These are phyloP conservation scores for Metopolophium dirhodum DNA, from an alignment of 1,140 invertebrate genomes.

Conservation along the genomic window DNA sequence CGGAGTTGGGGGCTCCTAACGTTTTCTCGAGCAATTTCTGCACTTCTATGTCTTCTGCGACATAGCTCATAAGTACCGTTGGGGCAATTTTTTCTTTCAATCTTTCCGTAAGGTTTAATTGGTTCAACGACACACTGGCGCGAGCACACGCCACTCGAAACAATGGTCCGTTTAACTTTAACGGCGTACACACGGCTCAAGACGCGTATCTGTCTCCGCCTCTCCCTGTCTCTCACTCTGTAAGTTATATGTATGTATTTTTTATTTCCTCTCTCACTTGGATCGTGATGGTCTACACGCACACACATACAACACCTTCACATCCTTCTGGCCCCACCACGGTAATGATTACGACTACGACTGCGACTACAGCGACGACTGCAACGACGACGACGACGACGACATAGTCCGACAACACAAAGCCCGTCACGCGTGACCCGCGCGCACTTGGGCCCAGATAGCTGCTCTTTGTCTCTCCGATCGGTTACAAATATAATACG, in stretches of 20 bases:
- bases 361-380: not conserved
- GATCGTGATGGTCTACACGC: not conserved
- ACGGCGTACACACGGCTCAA: not conserved
- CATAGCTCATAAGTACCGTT: not conserved
- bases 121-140: not conserved
- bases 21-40: not conserved
- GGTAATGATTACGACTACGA: not conserved
- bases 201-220: not conserved
- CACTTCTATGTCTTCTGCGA: not conserved
- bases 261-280: slow-evolving; percentile 2
- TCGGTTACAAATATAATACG: slow-evolving; percentile 27
- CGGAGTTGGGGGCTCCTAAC: not conserved
- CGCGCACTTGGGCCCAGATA: slow-evolving; percentile 36
- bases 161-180: slow-evolving; percentile 34
- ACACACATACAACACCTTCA: not conserved
- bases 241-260: not conserved
- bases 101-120: slow-evolving; percentile 15
- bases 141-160: not conserved
- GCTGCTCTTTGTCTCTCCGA: slow-evolving; percentile 43
- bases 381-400: not conserved
- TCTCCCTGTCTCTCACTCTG: not conserved
- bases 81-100: not conserved
- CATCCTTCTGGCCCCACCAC: not conserved
- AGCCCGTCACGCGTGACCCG: slow-evolving; percentile 54
- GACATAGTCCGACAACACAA: slow-evolving; percentile 26